Percentiles rank a stretch among this genome's conserved stretches.
These are phyloP conservation scores for Helogale parvula DNA, from an alignment of 2,113 vertebrate genomes.

Conservation along the genomic window DNA sequence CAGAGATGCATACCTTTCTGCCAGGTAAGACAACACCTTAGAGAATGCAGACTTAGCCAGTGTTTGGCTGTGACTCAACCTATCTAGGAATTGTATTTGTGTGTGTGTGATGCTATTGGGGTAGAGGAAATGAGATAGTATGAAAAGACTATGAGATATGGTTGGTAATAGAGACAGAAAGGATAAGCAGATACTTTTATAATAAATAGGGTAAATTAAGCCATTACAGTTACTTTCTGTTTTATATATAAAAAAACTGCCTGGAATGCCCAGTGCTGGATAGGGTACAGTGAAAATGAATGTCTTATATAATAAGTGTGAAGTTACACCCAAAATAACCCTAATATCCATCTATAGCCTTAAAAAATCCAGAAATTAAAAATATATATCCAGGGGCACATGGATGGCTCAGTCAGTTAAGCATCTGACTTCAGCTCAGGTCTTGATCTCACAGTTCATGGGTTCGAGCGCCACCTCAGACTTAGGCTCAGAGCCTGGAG, in stretches of 20 bases:
- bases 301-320: background rate
- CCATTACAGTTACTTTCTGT: background rate
- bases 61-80: background rate
- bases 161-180: background rate
- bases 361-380: conserved; percentile 25
- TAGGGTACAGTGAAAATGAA: background rate
- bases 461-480: no score
- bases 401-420: no score
- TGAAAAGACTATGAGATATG: background rate
- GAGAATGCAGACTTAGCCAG: background rate
- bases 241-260: background rate
- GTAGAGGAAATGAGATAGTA: background rate
- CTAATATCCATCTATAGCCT: background rate
- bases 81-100: background rate
- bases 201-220: background rate
- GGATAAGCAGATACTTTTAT: background rate
- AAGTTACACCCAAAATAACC: background rate
- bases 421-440: no score
- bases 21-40: background rate
- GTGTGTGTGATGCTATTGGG: background rate
- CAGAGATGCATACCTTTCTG: background rate
- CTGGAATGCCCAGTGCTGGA: background rate
- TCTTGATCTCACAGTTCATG: no score
- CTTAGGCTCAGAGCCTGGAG: no score
- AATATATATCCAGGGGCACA: no score